These are phyloP conservation scores for Apostichopus leukothele DNA, from an alignment of 53 echinoderm and acorn worm species.

Conservation along the genomic window DNA sequence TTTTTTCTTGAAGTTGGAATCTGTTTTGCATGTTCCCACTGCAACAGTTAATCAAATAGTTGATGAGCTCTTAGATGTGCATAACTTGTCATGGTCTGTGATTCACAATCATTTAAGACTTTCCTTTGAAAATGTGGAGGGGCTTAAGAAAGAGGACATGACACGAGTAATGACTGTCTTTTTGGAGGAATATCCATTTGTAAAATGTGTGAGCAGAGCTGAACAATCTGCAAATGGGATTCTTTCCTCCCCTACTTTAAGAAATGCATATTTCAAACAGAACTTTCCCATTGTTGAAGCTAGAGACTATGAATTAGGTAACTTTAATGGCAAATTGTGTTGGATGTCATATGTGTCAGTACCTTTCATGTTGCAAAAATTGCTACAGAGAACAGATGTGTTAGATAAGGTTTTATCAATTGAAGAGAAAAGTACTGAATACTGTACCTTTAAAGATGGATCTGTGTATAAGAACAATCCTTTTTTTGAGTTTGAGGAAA, in stretches of 20 bases:
- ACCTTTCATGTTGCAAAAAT: neutral
- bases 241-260: neutral
- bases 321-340: neutral
- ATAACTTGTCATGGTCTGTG: neutral
- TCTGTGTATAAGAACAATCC: neutral
- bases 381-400: constrained; percentile 17
- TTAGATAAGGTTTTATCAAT: constrained; percentile 7
- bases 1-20: neutral
- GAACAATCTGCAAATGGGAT: neutral
- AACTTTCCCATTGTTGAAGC: neutral
- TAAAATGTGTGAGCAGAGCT: neutral
- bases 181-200: neutral
- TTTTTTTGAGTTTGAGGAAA: neutral
- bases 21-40: neutral
- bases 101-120: neutral
- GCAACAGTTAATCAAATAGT: neutral
- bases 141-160: neutral
- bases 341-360: neutral
- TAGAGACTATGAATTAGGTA: neutral
- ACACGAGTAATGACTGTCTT: neutral
- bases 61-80: neutral
- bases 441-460: constrained; percentile 15
- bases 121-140: neutral
- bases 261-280: neutral
- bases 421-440: neutral